phyloP scores from a whole-genome alignment of 2,113 vertebrate genomes.

The Tachysurus fulvidraco region DNA sequence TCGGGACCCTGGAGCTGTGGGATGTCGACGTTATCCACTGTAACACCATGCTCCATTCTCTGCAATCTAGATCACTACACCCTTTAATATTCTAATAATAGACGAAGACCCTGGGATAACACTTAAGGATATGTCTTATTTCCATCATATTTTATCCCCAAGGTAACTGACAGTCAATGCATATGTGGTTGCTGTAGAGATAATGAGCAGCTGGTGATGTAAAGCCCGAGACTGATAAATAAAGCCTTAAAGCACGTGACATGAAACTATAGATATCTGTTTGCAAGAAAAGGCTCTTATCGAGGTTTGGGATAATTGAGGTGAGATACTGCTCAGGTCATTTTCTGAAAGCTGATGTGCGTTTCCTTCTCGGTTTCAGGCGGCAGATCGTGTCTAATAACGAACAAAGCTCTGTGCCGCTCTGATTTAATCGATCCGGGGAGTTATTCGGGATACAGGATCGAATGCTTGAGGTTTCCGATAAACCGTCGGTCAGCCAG shows the following conservation, averaged over 20 bases:
- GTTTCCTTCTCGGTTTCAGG: slow-evolving; percentile 16
- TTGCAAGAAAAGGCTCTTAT: slow-evolving; percentile 30
- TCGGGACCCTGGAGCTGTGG: background rate
- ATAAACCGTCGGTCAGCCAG: background rate
- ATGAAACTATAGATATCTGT: background rate
- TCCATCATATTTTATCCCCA: background rate
- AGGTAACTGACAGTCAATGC: background rate
- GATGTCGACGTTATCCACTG: background rate
- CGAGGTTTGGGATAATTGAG: slow-evolving; percentile 33
- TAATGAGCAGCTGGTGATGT: slow-evolving; percentile 11
- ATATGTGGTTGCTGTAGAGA: slow-evolving; percentile 8
- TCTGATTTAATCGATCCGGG: background rate
- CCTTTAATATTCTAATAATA: background rate
- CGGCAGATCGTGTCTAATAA: background rate
- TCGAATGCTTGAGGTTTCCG: background rate
- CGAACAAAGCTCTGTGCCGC: slow-evolving; percentile 19
- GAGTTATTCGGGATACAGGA: slow-evolving; percentile 1
- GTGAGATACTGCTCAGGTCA: slow-evolving; percentile 44
- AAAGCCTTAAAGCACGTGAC: slow-evolving; percentile 17
- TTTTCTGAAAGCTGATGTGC: background rate
- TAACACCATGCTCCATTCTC: background rate
- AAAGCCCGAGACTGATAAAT: slow-evolving; percentile 16
- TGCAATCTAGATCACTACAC: background rate
- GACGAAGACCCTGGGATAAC: background rate
- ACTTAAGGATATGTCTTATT: background rate